Conservation (phyloP, 1,140 invertebrate species). For the Artemia franciscana region DNA sequence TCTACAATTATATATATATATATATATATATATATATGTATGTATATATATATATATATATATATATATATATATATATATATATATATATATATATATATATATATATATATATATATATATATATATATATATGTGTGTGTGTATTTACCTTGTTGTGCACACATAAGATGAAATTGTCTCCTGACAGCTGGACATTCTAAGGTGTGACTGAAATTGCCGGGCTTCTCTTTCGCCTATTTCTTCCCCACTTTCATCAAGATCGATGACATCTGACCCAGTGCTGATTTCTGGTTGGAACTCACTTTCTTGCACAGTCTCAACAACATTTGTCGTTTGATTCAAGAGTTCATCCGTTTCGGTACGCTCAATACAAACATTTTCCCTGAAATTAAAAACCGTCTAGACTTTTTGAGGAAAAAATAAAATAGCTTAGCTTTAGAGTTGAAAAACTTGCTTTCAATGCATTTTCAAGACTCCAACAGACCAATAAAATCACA, state of each 20-base stretch:
- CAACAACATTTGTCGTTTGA: neutral
- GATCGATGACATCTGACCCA: neutral
- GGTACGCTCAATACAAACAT: constrained; percentile 6
- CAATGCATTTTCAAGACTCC: too few relatives aligned
- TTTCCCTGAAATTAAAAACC: neutral
- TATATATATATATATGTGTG: too few relatives aligned
- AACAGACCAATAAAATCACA: too few relatives aligned
- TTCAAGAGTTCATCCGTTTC: constrained; percentile 2
- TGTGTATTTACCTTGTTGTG: constrained; percentile 4
- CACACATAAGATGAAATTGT: constrained; percentile 1
- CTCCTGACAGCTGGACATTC: constrained; percentile 6
- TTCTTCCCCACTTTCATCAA: neutral
- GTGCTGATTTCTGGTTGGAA: neutral
- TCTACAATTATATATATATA: too few relatives aligned
- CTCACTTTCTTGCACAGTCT: neutral
- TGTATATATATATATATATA: too few relatives aligned
- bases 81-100: too few relatives aligned
- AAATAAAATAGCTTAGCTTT: too few relatives aligned
- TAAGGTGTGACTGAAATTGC: constrained; percentile 3
- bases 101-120: too few relatives aligned
- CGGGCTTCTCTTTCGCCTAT: neutral
- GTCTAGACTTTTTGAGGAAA: too few relatives aligned
- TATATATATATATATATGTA: too few relatives aligned
- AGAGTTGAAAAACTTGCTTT: too few relatives aligned
- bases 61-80: too few relatives aligned